Percentiles rank a stretch among this genome's conserved stretches.
Conservation (phyloP, 2,797 vertebrate genomes). For the Anas bernieri region DNA sequence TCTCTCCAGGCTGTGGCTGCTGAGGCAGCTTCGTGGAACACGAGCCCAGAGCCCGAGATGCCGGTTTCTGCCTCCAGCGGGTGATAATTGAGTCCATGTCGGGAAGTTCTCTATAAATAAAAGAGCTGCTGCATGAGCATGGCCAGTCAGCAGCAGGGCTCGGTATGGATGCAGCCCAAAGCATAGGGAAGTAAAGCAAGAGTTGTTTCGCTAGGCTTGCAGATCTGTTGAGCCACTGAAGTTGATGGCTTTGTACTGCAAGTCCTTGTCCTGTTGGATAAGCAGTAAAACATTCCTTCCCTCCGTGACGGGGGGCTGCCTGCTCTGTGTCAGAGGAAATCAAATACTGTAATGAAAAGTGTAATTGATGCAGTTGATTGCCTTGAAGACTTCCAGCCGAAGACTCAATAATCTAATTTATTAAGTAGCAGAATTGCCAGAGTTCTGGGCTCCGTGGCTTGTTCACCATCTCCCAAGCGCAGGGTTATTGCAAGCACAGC, state of each 20-base stretch:
- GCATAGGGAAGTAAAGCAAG: background rate
- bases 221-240: background rate
- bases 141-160: background rate
- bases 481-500: background rate
- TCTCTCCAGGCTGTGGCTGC: background rate
- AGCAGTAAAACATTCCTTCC: background rate
- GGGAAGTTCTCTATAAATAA: background rate
- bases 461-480: background rate
- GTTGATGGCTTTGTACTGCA: accelerated
- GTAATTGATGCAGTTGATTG: background rate
- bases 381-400: background rate
- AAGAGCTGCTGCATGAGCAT: background rate
- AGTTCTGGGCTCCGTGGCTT: background rate
- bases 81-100: background rate
- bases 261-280: accelerated
- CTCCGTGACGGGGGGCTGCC: accelerated
- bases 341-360: background rate
- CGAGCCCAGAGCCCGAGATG: background rate
- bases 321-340: background rate
- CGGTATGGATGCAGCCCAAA: background rate
- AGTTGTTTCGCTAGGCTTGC: background rate
- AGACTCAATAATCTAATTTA: background rate
- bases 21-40: background rate
- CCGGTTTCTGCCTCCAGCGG: background rate
- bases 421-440: background rate